Conservation (phyloP, 2,113 vertebrate species). For the Turnix velox region DNA sequence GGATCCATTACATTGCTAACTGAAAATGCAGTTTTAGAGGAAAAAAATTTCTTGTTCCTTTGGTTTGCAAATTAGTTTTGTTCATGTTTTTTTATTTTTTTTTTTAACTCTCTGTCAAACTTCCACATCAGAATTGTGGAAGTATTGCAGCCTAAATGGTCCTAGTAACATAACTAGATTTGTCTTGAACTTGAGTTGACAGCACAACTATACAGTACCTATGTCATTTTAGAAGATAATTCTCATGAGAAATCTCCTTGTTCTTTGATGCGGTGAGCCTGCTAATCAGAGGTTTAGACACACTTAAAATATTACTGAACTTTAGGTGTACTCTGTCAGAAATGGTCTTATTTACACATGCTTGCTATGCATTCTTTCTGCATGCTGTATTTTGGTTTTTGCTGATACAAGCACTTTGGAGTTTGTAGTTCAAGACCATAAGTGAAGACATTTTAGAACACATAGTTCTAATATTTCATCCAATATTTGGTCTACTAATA, state of each 20-base stretch:
- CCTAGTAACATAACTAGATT: background rate
- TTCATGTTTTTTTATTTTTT: background rate
- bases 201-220: background rate
- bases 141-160: background rate
- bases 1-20: conserved; percentile 37
- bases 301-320: background rate
- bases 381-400: background rate
- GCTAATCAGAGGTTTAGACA: background rate
- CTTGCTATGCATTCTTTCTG: background rate
- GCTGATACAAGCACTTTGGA: background rate
- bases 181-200: background rate
- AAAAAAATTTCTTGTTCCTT: conserved; percentile 30
- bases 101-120: background rate
- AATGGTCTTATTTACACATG: background rate
- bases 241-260: background rate
- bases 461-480: background rate
- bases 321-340: background rate
- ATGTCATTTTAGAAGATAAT: background rate
- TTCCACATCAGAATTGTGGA: background rate
- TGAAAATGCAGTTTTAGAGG: conserved; percentile 12
- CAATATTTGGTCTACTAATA: background rate
- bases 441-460: background rate
- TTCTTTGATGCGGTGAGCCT: background rate
- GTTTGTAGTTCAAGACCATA: background rate
- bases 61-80: conserved; percentile 15